Evolutionary conservation across 2,113 vertebrate genomes (phyloP).

Genomic region (Mola mola): DNA sequence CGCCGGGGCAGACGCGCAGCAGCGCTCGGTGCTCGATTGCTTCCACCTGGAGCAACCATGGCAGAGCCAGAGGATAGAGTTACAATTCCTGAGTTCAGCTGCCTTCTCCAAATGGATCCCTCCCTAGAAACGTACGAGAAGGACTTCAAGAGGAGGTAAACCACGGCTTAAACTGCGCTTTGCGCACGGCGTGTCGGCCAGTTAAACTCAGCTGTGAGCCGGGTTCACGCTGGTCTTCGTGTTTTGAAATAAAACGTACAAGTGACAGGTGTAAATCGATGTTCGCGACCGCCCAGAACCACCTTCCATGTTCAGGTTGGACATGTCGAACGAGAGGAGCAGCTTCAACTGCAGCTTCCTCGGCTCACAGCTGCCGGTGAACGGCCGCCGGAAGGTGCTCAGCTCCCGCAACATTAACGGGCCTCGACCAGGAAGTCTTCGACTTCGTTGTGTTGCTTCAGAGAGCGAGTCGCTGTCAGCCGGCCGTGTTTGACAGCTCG

Average conservation of each 20-base stretch:
- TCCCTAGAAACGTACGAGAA: constrained; percentile 75
- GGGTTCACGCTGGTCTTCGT: background rate
- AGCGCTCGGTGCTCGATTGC: constrained; percentile 74
- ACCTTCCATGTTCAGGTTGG: constrained; percentile 10
- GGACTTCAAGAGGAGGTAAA: constrained; percentile 85
- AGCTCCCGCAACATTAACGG: constrained; percentile 2
- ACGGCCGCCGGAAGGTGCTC: background rate
- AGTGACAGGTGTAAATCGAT: constrained; percentile 2
- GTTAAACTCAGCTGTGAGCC: constrained; percentile 6
- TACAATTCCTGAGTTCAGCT: constrained; percentile 73
- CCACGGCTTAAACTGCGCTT: constrained; percentile 8
- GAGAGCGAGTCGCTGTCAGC: too few species aligned
- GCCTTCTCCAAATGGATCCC: constrained; percentile 80
- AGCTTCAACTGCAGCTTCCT: background rate
- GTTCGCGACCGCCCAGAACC: background rate
- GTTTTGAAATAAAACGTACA: constrained; percentile 5
- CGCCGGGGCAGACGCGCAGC: background rate
- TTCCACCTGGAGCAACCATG: constrained; percentile 74
- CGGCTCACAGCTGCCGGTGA: background rate
- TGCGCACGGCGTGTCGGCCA: background rate
- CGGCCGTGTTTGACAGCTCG: too few species aligned
- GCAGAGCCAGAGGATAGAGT: constrained; percentile 75
- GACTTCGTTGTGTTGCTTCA: background rate
- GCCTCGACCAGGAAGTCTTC: background rate
- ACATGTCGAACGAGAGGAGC: constrained; percentile 16